Evolutionary conservation across 2,113 vertebrate species (phyloP).

Genomic region (Cepphus grylle): DNA sequence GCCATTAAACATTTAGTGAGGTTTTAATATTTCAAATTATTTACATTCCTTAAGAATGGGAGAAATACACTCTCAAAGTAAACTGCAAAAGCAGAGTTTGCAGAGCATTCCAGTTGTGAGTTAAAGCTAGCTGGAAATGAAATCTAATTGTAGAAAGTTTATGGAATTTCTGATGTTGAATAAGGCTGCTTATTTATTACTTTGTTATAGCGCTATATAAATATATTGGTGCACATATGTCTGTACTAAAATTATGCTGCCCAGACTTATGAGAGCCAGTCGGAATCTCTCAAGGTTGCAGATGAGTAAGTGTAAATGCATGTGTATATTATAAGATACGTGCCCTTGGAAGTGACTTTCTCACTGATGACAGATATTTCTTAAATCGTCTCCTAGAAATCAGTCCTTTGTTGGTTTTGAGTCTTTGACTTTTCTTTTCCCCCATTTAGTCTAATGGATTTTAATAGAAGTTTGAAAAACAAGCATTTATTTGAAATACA

Average conservation of each 20-base stretch:
- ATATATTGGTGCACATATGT: neutral
- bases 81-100: neutral
- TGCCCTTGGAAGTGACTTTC: constrained; percentile 56
- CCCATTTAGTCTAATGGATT: neutral
- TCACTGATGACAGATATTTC: constrained; percentile 4
- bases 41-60: neutral
- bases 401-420: neutral
- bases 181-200: constrained; percentile 53
- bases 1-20: neutral
- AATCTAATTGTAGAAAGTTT: neutral
- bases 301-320: constrained; percentile 4
- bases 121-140: neutral
- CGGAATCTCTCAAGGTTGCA: constrained; percentile 55
- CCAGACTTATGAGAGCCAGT: constrained; percentile 12
- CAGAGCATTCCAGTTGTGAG: rapidly evolving
- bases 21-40: neutral
- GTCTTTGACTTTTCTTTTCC: neutral
- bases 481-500: neutral
- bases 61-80: neutral
- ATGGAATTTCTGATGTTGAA: neutral
- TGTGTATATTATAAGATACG: constrained; percentile 13
- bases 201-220: constrained; percentile 5
- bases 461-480: neutral
- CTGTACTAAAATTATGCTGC: constrained; percentile 15
- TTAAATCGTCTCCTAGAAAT: neutral